Evolutionary conservation across 2,113 vertebrate species (phyloP), one percentile per base, ranked within the genome.

Genomic region (Rhadina sibilatrix): DNA sequence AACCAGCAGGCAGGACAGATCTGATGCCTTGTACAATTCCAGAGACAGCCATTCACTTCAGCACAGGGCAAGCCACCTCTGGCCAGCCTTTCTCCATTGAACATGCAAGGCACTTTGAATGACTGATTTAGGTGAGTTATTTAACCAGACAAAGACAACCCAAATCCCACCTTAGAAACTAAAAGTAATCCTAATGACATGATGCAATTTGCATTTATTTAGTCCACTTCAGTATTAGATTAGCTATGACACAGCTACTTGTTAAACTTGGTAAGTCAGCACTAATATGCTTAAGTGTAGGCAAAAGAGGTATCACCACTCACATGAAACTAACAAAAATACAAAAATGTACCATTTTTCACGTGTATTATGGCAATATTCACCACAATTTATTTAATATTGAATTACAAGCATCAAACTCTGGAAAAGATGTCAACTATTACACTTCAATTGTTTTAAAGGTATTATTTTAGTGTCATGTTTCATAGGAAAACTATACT

Each of bases 401-500:
- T 80, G 74, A 42, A 85, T 85, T 91, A 65, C 57, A 85, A 83
- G 28, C 35, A 94, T 42, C 66, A 69, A 76, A 30, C n/a, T 69
- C 53, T 76, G 70, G 61, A 89, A 95, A 94, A 93, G 40, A 75
- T 21, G 15, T 69, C 94, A 94, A 52, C 82, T 57, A 61, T 82
- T 83, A 83, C 33, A 84, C 65, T 89, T 79, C 65, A 89, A 3
- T 83, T 82, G 53, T 70, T 92, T 91, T 92, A 89, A 84, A 89
- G 77, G 57, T 76, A 89, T 2, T 89, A 87, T 83, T 94, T 84
- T 87, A 83, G 50, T 85, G 88, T 93, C 88, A 70, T 56, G 49
- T 92, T 96, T 94, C 91, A 93, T 38, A 87, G 89, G 88, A 95
- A 97, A 97, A 96, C 69, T 38, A 72, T 49, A 91, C 38, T 95